Percentiles rank a stretch among this genome's conserved stretches.
phyloP scores from a whole-genome alignment of 2,888 invertebrate species.

The Ophraella communa region DNA sequence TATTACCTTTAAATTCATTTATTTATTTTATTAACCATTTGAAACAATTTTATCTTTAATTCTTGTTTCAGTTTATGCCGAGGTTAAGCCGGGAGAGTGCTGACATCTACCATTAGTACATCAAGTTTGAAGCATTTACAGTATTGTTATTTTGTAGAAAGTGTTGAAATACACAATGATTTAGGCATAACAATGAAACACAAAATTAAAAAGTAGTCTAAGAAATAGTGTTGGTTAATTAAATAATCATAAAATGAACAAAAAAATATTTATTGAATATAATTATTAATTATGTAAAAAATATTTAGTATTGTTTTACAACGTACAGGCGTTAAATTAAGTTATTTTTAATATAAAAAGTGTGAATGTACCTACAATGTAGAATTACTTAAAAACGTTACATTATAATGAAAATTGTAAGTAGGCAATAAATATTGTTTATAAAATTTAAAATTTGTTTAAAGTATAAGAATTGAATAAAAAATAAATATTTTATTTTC shows the following conservation, averaged over 20 bases:
- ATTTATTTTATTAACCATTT: background rate
- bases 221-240: background rate
- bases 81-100: conserved; percentile 66
- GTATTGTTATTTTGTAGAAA: conserved; percentile 11
- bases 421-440: conserved; percentile 14
- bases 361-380: conserved; percentile 21
- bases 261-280: conserved; percentile 24
- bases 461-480: too few species aligned
- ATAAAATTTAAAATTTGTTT: conserved; percentile 3
- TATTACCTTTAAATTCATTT: too few species aligned
- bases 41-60: conserved; percentile 21
- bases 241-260: conserved; percentile 9
- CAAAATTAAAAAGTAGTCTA: background rate
- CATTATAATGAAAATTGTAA: conserved; percentile 22
- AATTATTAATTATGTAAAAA: background rate
- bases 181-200: background rate
- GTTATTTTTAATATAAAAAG: conserved; percentile 15
- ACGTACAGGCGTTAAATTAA: conserved; percentile 11
- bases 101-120: conserved; percentile 42
- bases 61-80: conserved; percentile 66
- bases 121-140: conserved; percentile 9
- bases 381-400: conserved; percentile 17
- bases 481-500: too few species aligned
- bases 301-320: conserved; percentile 4
- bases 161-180: too few species aligned